phyloP scores from a whole-genome alignment of 2,797 vertebrate species.

The Nasua narica region DNA sequence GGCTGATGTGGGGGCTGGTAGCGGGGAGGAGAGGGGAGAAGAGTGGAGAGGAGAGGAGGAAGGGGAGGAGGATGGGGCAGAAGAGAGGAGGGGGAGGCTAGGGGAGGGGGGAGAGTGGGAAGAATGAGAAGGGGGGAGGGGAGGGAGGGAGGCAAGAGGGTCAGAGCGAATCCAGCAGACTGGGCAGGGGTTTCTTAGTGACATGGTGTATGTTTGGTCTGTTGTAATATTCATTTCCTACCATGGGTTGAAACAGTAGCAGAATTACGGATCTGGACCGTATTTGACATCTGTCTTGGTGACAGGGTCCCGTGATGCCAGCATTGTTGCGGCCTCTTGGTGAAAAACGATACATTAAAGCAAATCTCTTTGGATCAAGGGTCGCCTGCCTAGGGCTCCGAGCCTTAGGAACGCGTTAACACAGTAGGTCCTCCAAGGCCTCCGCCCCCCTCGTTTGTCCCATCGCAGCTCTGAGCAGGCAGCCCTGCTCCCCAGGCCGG shows the following conservation, averaged over 20 bases:
- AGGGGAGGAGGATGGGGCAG: fast-evolving
- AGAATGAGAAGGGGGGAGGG: fast-evolving
- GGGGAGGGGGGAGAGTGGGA: fast-evolving
- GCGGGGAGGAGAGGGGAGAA: fast-evolving
- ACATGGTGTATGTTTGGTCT: neutral
- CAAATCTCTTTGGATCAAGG: neutral
- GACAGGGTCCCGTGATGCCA: fast-evolving
- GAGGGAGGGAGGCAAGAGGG: too few species aligned
- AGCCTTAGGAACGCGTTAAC: fast-evolving
- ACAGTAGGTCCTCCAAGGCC: fast-evolving
- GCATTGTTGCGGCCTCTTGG: neutral
- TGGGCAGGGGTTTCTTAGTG: fast-evolving
- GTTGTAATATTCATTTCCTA: neutral
- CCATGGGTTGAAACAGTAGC: neutral
- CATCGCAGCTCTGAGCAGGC: fast-evolving
- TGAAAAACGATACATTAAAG: neutral
- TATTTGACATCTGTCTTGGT: neutral
- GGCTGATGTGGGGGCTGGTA: fast-evolving
- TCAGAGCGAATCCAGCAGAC: fast-evolving
- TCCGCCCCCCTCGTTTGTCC: fast-evolving
- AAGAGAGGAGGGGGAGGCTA: fast-evolving
- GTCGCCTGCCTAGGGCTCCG: neutral
- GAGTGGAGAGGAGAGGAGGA: fast-evolving
- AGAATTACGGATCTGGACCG: fast-evolving
- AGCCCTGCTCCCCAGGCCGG: neutral